Conservation (phyloP, 2,113 vertebrate genomes). For the Oreotrochilus melanogaster region DNA sequence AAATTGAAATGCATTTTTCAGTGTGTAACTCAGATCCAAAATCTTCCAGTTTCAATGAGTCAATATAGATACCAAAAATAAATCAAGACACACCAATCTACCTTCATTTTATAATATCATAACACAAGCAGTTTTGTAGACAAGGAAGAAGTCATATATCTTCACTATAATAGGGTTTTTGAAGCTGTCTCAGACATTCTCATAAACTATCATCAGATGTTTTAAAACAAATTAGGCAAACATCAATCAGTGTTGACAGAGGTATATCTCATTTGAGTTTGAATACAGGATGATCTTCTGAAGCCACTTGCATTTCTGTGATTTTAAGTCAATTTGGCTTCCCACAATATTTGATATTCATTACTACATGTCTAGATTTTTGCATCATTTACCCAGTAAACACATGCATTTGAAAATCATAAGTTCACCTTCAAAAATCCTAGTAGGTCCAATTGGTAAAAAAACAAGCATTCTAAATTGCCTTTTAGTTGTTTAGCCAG, state of each 20-base stretch:
- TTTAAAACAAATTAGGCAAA: background rate
- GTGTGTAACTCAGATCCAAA: background rate
- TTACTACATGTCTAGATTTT: background rate
- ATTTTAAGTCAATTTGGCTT: background rate
- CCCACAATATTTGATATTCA: background rate
- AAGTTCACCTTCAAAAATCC: background rate
- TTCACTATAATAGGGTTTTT: background rate
- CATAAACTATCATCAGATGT: background rate
- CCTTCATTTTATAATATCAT: background rate
- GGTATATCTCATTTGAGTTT: background rate
- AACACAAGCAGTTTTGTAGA: fast-evolving
- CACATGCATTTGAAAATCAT: background rate
- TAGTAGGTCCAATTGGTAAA: background rate
- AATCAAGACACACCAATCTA: background rate
- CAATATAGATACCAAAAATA: background rate
- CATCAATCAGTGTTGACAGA: background rate
- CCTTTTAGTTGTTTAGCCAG: background rate
- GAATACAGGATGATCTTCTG: background rate
- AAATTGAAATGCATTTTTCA: background rate
- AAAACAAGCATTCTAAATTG: background rate
- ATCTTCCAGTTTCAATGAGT: background rate
- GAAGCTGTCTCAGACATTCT: background rate
- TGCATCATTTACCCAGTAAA: background rate
- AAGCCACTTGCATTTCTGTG: background rate
- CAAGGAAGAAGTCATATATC: background rate